These are phyloP conservation scores for Eupeodes luniger DNA, from an alignment of 2,888 invertebrate genomes.

Conservation along the genomic window DNA sequence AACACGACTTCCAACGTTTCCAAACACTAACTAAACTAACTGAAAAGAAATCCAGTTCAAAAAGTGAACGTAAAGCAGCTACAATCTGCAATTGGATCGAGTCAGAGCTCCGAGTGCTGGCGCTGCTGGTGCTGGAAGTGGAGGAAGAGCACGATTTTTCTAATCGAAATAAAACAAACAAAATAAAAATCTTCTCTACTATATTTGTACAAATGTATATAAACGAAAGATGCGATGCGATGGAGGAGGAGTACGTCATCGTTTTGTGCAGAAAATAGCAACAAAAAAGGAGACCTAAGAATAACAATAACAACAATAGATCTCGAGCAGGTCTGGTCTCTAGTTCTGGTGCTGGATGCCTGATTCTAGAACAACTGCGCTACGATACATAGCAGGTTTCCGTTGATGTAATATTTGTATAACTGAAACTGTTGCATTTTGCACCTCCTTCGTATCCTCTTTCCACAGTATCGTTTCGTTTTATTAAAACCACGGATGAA, in stretches of 20 bases:
- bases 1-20: constrained; percentile 33
- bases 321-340: constrained; percentile 21
- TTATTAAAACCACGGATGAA: constrained; percentile 2
- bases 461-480: neutral
- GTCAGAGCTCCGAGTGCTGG: neutral
- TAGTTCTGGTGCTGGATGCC: neutral
- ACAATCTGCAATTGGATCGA: constrained; percentile 23
- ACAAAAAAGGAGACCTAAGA: constrained; percentile 34
- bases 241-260: constrained; percentile 46
- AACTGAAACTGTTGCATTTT: constrained; percentile 43
- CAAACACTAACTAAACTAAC: constrained; percentile 40
- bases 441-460: constrained; percentile 35
- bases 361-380: neutral
- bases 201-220: neutral
- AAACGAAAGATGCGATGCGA: constrained; percentile 23
- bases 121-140: constrained; percentile 14
- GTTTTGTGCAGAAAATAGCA: constrained; percentile 62
- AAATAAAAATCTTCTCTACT: constrained; percentile 33
- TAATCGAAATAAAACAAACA: constrained; percentile 49
- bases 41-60: constrained; percentile 45
- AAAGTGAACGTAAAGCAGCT: constrained; percentile 7
- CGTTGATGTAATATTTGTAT: constrained; percentile 65
- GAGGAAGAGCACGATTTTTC: constrained; percentile 59
- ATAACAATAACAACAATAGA: neutral
- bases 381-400: constrained; percentile 55